These are phyloP conservation scores for Pampusana beccarii DNA, from an alignment of 2,113 vertebrate species.

Conservation along the genomic window DNA sequence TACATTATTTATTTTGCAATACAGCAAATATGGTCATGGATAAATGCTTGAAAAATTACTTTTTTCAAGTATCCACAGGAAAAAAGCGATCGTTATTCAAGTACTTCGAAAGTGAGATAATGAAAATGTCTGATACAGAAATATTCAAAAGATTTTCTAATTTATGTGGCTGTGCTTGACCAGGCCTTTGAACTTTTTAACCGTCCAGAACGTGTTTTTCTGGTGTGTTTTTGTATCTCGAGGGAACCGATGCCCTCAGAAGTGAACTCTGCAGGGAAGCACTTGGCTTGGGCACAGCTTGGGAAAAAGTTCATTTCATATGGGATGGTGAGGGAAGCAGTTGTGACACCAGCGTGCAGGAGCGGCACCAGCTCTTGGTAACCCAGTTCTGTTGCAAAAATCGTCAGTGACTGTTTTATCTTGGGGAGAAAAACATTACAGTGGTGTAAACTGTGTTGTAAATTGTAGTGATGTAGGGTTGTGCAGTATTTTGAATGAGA, in stretches of 20 bases:
- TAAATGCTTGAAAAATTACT: not conserved
- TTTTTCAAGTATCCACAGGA: not conserved
- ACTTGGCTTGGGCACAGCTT: not conserved
- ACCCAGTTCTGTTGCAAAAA: not conserved
- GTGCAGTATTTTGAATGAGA: not conserved
- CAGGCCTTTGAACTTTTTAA: not conserved
- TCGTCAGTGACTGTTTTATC: not conserved
- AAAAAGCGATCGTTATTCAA: not conserved
- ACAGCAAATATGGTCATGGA: not conserved
- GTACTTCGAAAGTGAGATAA: not conserved
- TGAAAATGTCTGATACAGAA: not conserved
- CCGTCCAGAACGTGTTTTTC: not conserved
- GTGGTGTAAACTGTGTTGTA: not conserved
- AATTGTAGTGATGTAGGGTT: not conserved
- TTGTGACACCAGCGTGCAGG: not conserved
- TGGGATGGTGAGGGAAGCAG: not conserved
- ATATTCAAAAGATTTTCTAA: not conserved
- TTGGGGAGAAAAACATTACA: not conserved
- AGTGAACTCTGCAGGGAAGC: not conserved
- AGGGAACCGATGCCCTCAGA: not conserved
- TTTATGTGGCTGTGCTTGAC: not conserved
- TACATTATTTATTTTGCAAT: conserved; percentile 9
- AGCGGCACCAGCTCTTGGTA: not conserved
- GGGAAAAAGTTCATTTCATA: not conserved
- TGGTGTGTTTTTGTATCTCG: not conserved